A percentile compares a stretch with the other conserved stretches of the same genome.
These are phyloP conservation scores for Meliscaeva auricollis DNA, from an alignment of 2,888 invertebrate species.

Conservation along the genomic window DNA sequence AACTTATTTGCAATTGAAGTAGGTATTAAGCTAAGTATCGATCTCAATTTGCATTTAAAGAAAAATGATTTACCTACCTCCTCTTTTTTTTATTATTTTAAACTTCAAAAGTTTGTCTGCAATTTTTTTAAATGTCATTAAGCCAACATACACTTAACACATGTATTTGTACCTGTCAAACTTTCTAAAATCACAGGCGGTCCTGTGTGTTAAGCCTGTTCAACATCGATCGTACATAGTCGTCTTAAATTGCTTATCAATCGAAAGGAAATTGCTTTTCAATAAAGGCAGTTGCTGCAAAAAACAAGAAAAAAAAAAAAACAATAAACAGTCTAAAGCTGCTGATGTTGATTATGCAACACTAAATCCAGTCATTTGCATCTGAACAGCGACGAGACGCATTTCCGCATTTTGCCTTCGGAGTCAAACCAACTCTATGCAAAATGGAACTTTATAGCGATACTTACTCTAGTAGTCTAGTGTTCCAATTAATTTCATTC, in stretches of 20 bases:
- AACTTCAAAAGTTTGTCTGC: slow-evolving; percentile 8
- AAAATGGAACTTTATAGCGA: slow-evolving; percentile 1
- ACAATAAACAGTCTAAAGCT: background rate
- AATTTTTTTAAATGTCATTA: slow-evolving; percentile 17
- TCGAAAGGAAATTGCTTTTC: slow-evolving; percentile 42
- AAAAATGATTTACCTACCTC: background rate
- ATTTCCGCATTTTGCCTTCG: slow-evolving; percentile 49
- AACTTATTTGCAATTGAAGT: background rate
- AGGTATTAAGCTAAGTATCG: slow-evolving; percentile 9
- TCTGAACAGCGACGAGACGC: slow-evolving; percentile 15
- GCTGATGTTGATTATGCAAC: slow-evolving; percentile 35
- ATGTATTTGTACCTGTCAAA: background rate
- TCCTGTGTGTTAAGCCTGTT: slow-evolving; percentile 23
- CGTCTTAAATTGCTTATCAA: slow-evolving; percentile 34
- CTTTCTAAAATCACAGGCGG: slow-evolving; percentile 52
- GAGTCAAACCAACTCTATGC: slow-evolving; percentile 1
- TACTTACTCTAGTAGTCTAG: slow-evolving; percentile 52
- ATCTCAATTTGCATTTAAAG: background rate
- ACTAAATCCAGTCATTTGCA: background rate
- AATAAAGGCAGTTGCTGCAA: slow-evolving; percentile 12
- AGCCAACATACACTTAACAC: background rate
- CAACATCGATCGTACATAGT: background rate
- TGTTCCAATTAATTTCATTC: slow-evolving; percentile 61
- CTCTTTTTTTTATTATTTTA: background rate
- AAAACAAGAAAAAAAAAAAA: too few species aligned